Percentiles rank a stretch among this genome's conserved stretches.
These are phyloP conservation scores for Drosophila heteroneura DNA, from an alignment of 2,888 invertebrate species.

Conservation along the genomic window DNA sequence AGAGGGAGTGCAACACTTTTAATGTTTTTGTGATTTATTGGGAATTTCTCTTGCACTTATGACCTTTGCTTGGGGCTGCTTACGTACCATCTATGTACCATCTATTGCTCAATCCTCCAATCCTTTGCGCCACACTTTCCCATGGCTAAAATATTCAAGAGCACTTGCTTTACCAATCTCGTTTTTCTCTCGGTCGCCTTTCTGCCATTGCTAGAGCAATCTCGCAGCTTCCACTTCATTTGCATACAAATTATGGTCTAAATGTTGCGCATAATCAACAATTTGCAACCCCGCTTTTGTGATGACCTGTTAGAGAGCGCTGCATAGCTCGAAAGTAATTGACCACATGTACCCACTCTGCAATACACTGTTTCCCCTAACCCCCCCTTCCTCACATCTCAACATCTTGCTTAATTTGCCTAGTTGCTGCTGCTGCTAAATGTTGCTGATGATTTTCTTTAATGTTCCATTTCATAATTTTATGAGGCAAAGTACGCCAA, in stretches of 20 bases:
- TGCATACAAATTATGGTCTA: conserved; percentile 66
- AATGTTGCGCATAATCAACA: conserved; percentile 59
- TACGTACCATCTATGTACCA: background rate
- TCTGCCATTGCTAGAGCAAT: conserved; percentile 12
- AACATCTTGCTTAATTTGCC: conserved; percentile 29
- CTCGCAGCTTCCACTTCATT: conserved; percentile 53
- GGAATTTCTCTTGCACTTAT: background rate
- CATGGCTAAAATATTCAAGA: background rate
- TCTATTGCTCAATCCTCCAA: background rate
- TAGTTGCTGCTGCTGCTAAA: conserved; percentile 48
- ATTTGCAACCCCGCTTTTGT: conserved; percentile 20
- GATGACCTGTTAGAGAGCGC: background rate
- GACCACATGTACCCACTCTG: conserved; percentile 55
- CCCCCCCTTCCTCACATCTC: background rate
- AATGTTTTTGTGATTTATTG: background rate
- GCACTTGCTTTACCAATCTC: background rate
- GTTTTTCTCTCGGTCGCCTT: background rate
- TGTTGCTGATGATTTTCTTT: conserved; percentile 71
- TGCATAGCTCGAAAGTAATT: conserved; percentile 44
- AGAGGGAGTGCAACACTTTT: background rate
- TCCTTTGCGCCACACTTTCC: background rate
- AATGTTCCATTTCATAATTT: conserved; percentile 70
- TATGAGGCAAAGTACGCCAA: conserved; percentile 47
- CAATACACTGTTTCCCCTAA: background rate
- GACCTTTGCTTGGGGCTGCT: background rate